These are phyloP conservation scores for Latrodectus elegans DNA, from an alignment of 2,888 invertebrate genomes.

Conservation along the genomic window DNA sequence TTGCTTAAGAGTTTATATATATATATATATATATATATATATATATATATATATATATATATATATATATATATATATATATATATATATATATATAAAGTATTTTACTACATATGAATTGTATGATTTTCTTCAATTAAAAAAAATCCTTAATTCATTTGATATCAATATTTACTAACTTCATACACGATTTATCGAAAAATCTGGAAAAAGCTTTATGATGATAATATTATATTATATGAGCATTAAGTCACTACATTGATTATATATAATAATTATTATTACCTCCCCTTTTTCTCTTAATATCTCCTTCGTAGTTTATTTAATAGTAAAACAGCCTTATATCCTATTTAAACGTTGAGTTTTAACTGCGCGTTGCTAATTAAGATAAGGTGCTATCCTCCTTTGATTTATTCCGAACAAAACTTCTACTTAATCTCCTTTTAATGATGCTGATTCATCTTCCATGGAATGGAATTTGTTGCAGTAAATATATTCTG, in stretches of 20 bases:
- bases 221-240: too few relatives aligned
- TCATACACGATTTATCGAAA: too few relatives aligned
- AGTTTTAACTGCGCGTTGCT: background rate
- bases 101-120: too few relatives aligned
- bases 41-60: too few relatives aligned
- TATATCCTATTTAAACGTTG: background rate
- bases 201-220: too few relatives aligned
- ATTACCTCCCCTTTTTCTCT: background rate
- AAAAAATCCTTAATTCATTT: too few relatives aligned
- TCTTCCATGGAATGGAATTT: background rate
- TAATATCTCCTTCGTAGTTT: background rate
- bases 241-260: background rate
- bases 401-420: background rate
- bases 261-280: background rate
- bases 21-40: too few relatives aligned
- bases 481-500: constrained; percentile 3
- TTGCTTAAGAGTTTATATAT: too few relatives aligned
- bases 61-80: too few relatives aligned
- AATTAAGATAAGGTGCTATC: constrained; percentile 14
- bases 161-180: too few relatives aligned
- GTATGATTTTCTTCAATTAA: too few relatives aligned
- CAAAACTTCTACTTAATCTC: constrained; percentile 12
- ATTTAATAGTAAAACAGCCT: background rate
- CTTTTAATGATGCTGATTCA: constrained; percentile 25
- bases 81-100: too few relatives aligned